Evolutionary conservation across 2,113 vertebrate genomes (phyloP).

Genomic region (Paraplagusia blochii): DNA sequence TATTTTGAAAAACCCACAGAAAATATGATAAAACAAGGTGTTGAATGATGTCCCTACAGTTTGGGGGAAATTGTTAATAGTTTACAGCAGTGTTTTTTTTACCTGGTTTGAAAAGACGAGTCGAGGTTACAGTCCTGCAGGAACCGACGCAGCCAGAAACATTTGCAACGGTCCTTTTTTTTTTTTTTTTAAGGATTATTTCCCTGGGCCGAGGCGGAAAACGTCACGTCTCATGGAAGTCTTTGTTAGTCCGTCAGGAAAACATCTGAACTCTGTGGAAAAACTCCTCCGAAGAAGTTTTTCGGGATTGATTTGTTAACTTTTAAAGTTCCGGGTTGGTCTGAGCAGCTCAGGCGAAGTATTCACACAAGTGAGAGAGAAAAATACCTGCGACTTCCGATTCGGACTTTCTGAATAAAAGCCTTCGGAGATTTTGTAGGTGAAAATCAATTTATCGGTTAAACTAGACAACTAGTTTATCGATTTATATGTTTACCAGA

Average conservation of each 20-base stretch:
- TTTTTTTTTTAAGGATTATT: background rate
- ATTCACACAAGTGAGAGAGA: rapidly evolving
- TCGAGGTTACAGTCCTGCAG: slow-evolving; percentile 49
- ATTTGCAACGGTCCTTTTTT: slow-evolving; percentile 28
- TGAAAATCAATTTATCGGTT: too few species aligned
- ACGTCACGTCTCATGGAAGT: background rate
- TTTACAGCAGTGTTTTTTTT: slow-evolving; percentile 28
- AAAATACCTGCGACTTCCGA: slow-evolving; percentile 4
- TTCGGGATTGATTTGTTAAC: slow-evolving; percentile 24
- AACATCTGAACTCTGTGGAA: background rate
- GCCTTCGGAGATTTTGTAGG: too few species aligned
- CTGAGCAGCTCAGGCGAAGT: slow-evolving; percentile 27
- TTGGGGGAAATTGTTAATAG: background rate
- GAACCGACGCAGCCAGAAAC: slow-evolving; percentile 40
- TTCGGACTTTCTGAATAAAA: slow-evolving; percentile 32
- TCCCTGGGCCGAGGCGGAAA: background rate
- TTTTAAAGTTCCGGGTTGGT: slow-evolving; percentile 78
- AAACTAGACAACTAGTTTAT: too few species aligned
- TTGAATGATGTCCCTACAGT: too few species aligned
- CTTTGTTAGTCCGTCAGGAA: background rate
- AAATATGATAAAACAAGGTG: too few species aligned
- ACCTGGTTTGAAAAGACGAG: slow-evolving; percentile 65
- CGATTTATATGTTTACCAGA: too few species aligned
- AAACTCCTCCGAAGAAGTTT: slow-evolving; percentile 1
- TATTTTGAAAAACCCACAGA: too few species aligned